Conservation (phyloP, 2,888 invertebrate genomes). For the Patella pellucida region DNA sequence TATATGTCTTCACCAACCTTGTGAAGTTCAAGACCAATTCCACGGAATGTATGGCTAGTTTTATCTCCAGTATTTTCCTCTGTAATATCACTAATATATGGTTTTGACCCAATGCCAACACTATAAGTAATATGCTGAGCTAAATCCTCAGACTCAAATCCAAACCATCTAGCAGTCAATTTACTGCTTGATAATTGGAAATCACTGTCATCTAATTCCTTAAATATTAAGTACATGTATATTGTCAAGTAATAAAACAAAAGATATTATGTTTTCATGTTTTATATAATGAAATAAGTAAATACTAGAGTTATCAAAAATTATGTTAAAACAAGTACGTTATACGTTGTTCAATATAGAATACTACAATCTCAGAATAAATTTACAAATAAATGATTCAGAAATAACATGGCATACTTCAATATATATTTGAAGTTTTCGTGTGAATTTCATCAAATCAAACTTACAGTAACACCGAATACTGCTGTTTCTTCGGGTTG, state of each 20-base stretch:
- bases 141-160: conserved; percentile 39
- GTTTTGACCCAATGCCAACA: conserved; percentile 38
- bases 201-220: conserved; percentile 36
- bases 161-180: conserved; percentile 43
- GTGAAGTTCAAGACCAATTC: conserved; percentile 27
- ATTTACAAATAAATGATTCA: too few species aligned
- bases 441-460: too few species aligned
- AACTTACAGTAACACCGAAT: conserved; percentile 19
- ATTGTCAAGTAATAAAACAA: too few species aligned
- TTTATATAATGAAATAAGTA: too few species aligned
- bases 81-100: conserved; percentile 35
- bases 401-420: too few species aligned
- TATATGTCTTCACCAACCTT: conserved; percentile 20
- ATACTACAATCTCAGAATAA: too few species aligned
- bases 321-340: too few species aligned
- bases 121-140: conserved; percentile 37
- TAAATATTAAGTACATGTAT: too few species aligned
- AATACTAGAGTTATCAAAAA: too few species aligned
- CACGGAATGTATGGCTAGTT: conserved; percentile 29
- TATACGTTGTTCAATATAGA: too few species aligned
- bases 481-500: conserved; percentile 19
- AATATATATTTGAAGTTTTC: too few species aligned
- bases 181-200: conserved; percentile 29
- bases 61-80: conserved; percentile 13
- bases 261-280: too few species aligned